A percentile compares a stretch with the other conserved stretches of the same genome.
Evolutionary conservation across 2,113 vertebrate species (phyloP).

Genomic region (Osmerus eperlanus): DNA sequence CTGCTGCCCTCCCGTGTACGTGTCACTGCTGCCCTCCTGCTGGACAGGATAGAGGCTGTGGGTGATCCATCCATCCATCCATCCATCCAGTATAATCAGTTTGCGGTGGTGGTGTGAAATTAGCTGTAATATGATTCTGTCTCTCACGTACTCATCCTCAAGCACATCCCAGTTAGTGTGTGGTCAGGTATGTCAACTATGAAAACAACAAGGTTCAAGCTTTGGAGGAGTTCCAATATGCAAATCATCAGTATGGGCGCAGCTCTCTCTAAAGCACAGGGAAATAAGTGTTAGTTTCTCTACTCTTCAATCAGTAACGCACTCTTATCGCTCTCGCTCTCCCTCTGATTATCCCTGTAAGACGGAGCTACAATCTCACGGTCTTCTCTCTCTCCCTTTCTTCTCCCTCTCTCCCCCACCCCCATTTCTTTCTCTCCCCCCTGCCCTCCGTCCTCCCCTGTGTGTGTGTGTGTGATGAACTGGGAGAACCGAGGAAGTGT

Average conservation of each 20-base stretch:
- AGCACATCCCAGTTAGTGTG: not conserved
- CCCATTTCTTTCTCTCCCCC: not conserved
- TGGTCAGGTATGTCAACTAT: not conserved
- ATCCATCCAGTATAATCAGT: too few relatives aligned
- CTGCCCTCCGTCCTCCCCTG: conserved; percentile 4
- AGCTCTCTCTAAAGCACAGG: too few relatives aligned
- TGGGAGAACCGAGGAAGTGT: not conserved
- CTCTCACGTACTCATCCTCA: too few relatives aligned
- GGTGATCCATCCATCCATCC: too few relatives aligned
- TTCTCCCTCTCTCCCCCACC: not conserved
- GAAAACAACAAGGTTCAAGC: not conserved
- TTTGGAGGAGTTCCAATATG: not conserved
- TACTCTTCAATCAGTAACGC: not conserved
- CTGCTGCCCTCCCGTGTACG: too few relatives aligned
- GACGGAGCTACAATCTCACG: too few relatives aligned
- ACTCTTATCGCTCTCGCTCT: not conserved
- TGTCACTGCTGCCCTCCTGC: too few relatives aligned
- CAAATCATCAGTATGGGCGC: not conserved
- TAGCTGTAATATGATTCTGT: too few relatives aligned
- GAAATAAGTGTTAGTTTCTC: too few relatives aligned
- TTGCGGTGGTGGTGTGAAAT: too few relatives aligned
- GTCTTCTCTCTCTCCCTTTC: not conserved
- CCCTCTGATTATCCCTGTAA: not conserved
- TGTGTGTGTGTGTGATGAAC: not conserved
- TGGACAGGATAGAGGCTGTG: too few relatives aligned